A percentile compares a stretch with the other conserved stretches of the same genome.
Evolutionary conservation across 2,888 invertebrate species (phyloP).

Genomic region (Copidosoma aretas): DNA sequence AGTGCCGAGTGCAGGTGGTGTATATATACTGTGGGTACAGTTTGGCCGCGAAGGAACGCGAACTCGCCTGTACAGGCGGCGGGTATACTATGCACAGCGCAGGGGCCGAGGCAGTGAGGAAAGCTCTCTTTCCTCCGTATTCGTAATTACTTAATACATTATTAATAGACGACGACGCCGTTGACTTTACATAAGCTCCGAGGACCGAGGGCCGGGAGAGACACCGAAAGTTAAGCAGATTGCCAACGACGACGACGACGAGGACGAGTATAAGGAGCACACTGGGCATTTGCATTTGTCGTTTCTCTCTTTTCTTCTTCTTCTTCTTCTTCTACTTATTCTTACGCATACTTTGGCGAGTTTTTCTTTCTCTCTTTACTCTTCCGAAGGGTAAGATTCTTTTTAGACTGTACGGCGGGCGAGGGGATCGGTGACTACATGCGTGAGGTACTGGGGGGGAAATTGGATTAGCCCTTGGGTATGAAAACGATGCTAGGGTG

Average conservation of each 20-base stretch:
- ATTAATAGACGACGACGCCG: constrained; percentile 55
- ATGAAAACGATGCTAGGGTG: not conserved
- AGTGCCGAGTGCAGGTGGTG: constrained; percentile 38
- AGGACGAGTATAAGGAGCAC: not conserved
- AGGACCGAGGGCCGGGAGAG: constrained; percentile 46
- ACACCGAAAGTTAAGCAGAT: constrained; percentile 58
- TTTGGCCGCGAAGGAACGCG: constrained; percentile 37
- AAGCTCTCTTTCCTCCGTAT: constrained; percentile 44
- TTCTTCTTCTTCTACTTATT: constrained; percentile 24
- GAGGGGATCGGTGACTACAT: not conserved
- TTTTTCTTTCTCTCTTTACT: constrained; percentile 36
- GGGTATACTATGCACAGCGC: constrained; percentile 14
- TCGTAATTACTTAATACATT: constrained; percentile 60
- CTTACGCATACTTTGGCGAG: not conserved
- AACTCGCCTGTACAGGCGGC: too few species aligned
- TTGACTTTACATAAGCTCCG: constrained; percentile 56
- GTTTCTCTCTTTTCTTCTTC: constrained; percentile 26
- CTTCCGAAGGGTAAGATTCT: constrained; percentile 6
- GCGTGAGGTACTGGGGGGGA: not conserved
- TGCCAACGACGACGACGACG: constrained; percentile 42
- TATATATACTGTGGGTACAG: too few species aligned
- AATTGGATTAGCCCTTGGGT: constrained; percentile 23
- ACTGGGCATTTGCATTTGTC: constrained; percentile 55
- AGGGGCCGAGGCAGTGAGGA: not conserved
- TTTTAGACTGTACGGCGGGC: constrained; percentile 27